Evolutionary conservation across 2,888 invertebrate genomes (phyloP).

Genomic region (Drosophila demipolita): DNA sequence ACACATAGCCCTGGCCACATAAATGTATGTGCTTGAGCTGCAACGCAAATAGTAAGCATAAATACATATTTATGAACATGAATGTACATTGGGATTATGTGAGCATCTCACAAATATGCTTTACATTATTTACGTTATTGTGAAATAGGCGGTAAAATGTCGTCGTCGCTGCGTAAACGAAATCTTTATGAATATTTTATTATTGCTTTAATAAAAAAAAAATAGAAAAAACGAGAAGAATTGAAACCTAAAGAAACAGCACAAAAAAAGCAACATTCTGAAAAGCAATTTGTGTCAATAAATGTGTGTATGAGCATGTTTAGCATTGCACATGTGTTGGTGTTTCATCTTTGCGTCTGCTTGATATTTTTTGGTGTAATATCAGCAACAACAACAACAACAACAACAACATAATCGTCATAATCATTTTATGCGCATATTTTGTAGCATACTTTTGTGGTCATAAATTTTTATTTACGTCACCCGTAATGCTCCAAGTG

Average conservation of each 20-base stretch:
- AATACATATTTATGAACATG: slow-evolving; percentile 6
- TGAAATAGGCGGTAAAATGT: slow-evolving; percentile 53
- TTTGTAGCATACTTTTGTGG: slow-evolving; percentile 73
- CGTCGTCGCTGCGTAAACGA: slow-evolving; percentile 62
- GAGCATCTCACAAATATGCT: slow-evolving; percentile 22
- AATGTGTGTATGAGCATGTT: slow-evolving; percentile 57
- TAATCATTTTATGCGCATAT: slow-evolving; percentile 80
- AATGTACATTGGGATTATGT: slow-evolving; percentile 3
- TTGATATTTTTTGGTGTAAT: slow-evolving; percentile 41
- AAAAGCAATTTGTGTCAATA: slow-evolving; percentile 82
- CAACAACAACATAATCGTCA: slow-evolving; percentile 71
- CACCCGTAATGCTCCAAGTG: slow-evolving; percentile 50
- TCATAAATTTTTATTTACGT: slow-evolving; percentile 77
- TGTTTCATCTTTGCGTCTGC: slow-evolving; percentile 43
- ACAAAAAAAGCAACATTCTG: slow-evolving; percentile 36
- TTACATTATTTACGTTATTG: slow-evolving; percentile 51
- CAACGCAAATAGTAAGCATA: slow-evolving; percentile 9
- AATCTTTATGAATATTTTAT: slow-evolving; percentile 83
- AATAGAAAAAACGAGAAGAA: slow-evolving; percentile 2
- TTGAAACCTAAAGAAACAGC: slow-evolving; percentile 16
- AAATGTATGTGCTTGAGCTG: not conserved
- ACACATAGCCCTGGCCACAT: slow-evolving; percentile 5
- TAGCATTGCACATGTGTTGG: slow-evolving; percentile 48
- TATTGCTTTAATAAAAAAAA: slow-evolving; percentile 69
- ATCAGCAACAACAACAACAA: slow-evolving; percentile 31